phyloP scores from a whole-genome alignment of 2,797 vertebrate species.

The Avahi laniger region DNA sequence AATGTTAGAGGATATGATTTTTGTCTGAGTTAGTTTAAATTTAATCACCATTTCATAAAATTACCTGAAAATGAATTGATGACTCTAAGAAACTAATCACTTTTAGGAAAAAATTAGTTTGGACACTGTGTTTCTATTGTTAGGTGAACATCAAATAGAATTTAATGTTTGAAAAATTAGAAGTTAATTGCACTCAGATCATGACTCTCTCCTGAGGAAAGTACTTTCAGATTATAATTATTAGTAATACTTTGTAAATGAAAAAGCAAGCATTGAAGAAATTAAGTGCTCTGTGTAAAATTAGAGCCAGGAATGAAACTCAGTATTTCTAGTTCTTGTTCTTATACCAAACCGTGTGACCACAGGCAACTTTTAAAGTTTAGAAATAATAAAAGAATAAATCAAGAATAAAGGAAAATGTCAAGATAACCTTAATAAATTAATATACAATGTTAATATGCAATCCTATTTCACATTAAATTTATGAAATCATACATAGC shows the following conservation, averaged over 20 bases:
- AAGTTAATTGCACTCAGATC: constrained; percentile 58
- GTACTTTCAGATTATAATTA: constrained; percentile 28
- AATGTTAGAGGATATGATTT: constrained; percentile 36
- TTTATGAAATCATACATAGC: not conserved
- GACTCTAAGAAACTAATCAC: constrained; percentile 38
- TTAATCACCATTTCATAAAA: constrained; percentile 46
- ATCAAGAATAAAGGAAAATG: not conserved
- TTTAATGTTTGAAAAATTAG: constrained; percentile 64
- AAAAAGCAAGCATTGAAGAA: constrained; percentile 57
- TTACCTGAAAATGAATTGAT: constrained; percentile 44
- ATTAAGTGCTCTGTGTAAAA: constrained; percentile 29
- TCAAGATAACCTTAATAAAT: not conserved
- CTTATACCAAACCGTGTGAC: not conserved
- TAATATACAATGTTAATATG: not conserved
- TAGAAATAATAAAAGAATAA: not conserved
- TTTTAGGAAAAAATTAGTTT: constrained; percentile 54
- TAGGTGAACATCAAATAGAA: constrained; percentile 21
- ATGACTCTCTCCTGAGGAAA: constrained; percentile 53
- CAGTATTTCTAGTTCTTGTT: not conserved
- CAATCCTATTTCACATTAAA: not conserved
- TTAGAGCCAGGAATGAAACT: constrained; percentile 1
- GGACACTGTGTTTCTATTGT: not conserved
- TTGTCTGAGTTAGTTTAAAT: constrained; percentile 44
- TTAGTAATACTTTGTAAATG: constrained; percentile 44
- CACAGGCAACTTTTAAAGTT: constrained; percentile 11